These are phyloP conservation scores for Andrena bicolor DNA, from an alignment of 2,888 invertebrate genomes.

Conservation along the genomic window DNA sequence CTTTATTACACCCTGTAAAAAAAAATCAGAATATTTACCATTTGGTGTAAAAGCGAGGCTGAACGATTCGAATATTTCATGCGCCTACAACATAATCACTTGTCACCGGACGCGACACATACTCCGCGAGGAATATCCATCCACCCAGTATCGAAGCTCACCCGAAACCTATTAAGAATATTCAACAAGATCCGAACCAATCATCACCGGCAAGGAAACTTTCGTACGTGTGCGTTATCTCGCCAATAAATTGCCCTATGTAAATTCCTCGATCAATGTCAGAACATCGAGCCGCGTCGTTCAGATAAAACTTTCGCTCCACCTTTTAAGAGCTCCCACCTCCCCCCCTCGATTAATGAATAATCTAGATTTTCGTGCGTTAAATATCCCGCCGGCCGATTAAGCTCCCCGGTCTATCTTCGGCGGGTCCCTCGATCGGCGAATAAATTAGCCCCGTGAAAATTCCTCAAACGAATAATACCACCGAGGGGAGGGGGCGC, in stretches of 20 bases:
- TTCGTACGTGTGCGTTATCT: conserved; percentile 2
- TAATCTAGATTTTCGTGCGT: conserved; percentile 23
- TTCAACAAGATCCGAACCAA: not conserved
- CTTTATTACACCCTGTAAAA: too few relatives aligned
- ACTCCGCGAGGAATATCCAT: too few relatives aligned
- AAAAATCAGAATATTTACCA: too few relatives aligned
- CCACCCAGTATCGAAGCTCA: too few relatives aligned
- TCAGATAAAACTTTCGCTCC: conserved; percentile 23
- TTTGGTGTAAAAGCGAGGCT: too few relatives aligned
- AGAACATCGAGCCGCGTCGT: conserved; percentile 6
- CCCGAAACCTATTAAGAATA: not conserved
- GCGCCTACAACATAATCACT: too few relatives aligned
- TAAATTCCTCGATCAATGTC: conserved; percentile 5
- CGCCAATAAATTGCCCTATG: not conserved
- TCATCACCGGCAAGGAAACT: conserved; percentile 1
- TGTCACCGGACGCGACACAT: too few relatives aligned
- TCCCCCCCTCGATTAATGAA: conserved; percentile 27
- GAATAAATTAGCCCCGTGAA: conserved; percentile 14
- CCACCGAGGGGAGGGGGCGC: not conserved
- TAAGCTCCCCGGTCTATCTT: conserved; percentile 5
- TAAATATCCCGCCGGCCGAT: conserved; percentile 10
- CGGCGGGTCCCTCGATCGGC: not conserved
- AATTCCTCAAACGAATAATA: conserved; percentile 13
- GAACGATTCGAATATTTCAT: too few relatives aligned
- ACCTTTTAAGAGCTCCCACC: conserved; percentile 10